Evolutionary conservation across 2,797 vertebrate species (phyloP).

Genomic region (Ceyx erithaca): DNA sequence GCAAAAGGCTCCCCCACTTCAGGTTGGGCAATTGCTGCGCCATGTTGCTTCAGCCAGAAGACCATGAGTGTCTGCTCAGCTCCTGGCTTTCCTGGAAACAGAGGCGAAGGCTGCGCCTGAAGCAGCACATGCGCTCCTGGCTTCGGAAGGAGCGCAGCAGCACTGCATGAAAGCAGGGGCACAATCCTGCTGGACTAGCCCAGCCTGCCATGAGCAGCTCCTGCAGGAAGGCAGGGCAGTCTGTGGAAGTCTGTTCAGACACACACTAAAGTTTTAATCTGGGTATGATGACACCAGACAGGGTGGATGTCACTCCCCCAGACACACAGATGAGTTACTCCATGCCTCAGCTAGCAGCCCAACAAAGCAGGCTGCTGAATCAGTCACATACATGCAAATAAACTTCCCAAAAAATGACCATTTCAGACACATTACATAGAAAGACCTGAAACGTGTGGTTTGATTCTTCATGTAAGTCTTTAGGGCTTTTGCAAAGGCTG

Average conservation of each 20-base stretch:
- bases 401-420: not conserved
- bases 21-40: accelerated
- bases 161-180: accelerated
- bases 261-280: accelerated
- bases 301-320: not conserved
- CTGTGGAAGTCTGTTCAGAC: accelerated
- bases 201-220: not conserved
- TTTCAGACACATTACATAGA: not conserved
- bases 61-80: not conserved
- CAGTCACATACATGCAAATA: accelerated
- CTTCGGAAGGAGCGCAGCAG: accelerated
- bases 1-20: accelerated
- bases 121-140: accelerated
- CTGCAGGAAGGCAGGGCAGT: not conserved
- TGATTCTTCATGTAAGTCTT: not conserved
- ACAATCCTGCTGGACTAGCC: accelerated
- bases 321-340: not conserved
- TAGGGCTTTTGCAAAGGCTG: not conserved
- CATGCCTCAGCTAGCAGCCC: not conserved
- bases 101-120: not conserved
- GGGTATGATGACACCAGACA: not conserved
- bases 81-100: accelerated
- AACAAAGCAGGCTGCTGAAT: not conserved
- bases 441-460: not conserved
- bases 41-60: not conserved